phyloP scores from a whole-genome alignment of 2,888 invertebrate genomes.

The Pantelozetes paolii region DNA sequence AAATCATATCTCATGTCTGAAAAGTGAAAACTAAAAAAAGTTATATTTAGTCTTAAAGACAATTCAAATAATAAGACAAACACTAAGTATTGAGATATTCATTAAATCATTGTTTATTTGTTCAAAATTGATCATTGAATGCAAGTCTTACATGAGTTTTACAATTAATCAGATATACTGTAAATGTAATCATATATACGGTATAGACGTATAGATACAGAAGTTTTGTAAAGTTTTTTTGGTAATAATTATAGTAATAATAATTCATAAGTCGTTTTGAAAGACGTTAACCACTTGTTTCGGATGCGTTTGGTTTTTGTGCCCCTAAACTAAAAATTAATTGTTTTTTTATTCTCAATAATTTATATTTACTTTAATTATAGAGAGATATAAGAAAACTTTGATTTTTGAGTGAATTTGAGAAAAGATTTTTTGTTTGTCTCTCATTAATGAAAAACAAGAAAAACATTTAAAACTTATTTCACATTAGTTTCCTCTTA shows the following conservation, averaged over 20 bases:
- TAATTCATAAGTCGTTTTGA: not conserved
- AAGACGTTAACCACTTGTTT: conserved; percentile 24
- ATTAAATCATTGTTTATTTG: conserved; percentile 25
- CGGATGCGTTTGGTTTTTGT: not conserved
- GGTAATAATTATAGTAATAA: too few species aligned
- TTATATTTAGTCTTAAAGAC: too few species aligned
- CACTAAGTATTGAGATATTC: not conserved
- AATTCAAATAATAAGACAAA: too few species aligned
- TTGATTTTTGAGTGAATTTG: not conserved
- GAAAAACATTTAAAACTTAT: too few species aligned
- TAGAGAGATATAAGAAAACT: not conserved
- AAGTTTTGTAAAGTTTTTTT: conserved; percentile 11
- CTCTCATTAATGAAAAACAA: too few species aligned
- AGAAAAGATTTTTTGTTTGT: not conserved
- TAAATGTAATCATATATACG: too few species aligned
- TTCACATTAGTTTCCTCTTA: too few species aligned
- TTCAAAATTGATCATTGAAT: conserved; percentile 26
- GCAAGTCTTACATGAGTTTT: conserved; percentile 9
- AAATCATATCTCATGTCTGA: too few species aligned
- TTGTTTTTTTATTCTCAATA: not conserved
- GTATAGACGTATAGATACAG: too few species aligned
- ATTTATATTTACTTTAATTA: conserved; percentile 9
- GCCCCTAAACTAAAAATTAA: not conserved
- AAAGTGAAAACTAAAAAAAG: too few species aligned
- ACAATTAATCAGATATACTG: conserved; percentile 20